Evolutionary conservation across 92 coral and sea anemone genomes (phyloP), one percentile per base, ranked within the genome.

Genomic region (Porites rus): DNA sequence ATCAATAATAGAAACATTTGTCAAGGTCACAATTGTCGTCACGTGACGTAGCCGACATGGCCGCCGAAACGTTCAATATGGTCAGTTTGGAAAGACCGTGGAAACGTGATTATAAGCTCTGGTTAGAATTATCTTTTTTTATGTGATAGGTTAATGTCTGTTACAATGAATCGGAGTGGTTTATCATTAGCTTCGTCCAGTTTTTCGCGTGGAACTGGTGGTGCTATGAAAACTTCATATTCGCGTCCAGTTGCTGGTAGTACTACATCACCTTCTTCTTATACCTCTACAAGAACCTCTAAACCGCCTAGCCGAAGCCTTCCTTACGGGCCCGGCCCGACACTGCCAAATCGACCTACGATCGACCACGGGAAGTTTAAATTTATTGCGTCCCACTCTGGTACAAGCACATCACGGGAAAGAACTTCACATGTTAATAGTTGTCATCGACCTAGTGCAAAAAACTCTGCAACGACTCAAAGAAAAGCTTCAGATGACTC

Each of bases 271-370:
- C 13, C 52, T 69, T 54, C 77, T 24, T 21, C 77, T 20, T 70
- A 10, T 28, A 4, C n/a, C 69, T 38, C 56, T 6, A 7, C 51
- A 17, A 72, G 79, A 51, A 21, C 4, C 24, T 0, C 64, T 2
- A 62, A 62, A 38, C 72, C n/a, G 4, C 8, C n/a, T 50, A 1
- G 10, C 3, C 74, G 95, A 46, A 16, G 31, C 53, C 87, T 92
- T n/a, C 95, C 95, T 1, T 14, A 72, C 18, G 95, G 95, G 4
- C 95, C 93, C 13, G 95, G 95, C 13, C 95, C 95, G 46, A 38
- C 0, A 43, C 66, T 92, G 51, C 91, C 93, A 17, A 72, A 80
- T 52, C 60, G 52, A 43, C 66, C 74, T 13, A 17, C 20, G 24
- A 12, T 78, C 31, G 65, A 75, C 22, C 56, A 82, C 0, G 64